phyloP scores from a whole-genome alignment of 2,888 invertebrate genomes.

The Dasypolia templi region DNA sequence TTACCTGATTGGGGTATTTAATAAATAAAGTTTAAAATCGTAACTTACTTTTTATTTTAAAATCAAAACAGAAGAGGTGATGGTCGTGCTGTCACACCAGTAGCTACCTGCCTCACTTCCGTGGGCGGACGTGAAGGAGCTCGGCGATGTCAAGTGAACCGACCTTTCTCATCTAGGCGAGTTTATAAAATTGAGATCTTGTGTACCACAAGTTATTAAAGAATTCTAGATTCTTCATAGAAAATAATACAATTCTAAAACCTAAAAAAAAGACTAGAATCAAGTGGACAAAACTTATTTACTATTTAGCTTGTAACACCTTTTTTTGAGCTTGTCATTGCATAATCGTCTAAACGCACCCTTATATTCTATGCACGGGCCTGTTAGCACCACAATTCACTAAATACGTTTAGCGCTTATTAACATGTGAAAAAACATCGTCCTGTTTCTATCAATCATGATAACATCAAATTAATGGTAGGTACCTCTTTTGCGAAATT shows the following conservation, averaged over 20 bases:
- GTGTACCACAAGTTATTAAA: not conserved
- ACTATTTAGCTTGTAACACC: too few relatives aligned
- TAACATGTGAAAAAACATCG: too few relatives aligned
- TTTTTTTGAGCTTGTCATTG: too few relatives aligned
- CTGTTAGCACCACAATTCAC: too few relatives aligned
- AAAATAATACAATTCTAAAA: not conserved
- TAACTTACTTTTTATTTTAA: constrained; percentile 36
- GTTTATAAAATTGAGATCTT: constrained; percentile 7
- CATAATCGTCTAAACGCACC: too few relatives aligned
- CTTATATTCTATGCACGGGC: too few relatives aligned
- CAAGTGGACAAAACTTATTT: constrained; percentile 16
- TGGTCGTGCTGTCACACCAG: constrained; percentile 1
- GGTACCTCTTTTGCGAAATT: too few relatives aligned
- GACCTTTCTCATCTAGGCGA: constrained; percentile 39
- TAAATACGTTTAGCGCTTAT: too few relatives aligned
- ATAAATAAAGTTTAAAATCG: constrained; percentile 67
- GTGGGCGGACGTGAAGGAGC: constrained; percentile 39
- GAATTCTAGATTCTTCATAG: too few relatives aligned
- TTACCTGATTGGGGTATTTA: constrained; percentile 74
- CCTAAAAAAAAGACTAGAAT: constrained; percentile 46
- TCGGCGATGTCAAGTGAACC: not conserved
- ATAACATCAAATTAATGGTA: too few relatives aligned
- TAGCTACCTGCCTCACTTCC: constrained; percentile 41
- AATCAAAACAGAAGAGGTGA: constrained; percentile 5
- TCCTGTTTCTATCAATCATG: too few relatives aligned